A percentile compares a stretch with the other conserved stretches of the same genome.
phyloP scores from a whole-genome alignment of 2,113 vertebrate species.

The Ptilorrhoa leucosticta region DNA sequence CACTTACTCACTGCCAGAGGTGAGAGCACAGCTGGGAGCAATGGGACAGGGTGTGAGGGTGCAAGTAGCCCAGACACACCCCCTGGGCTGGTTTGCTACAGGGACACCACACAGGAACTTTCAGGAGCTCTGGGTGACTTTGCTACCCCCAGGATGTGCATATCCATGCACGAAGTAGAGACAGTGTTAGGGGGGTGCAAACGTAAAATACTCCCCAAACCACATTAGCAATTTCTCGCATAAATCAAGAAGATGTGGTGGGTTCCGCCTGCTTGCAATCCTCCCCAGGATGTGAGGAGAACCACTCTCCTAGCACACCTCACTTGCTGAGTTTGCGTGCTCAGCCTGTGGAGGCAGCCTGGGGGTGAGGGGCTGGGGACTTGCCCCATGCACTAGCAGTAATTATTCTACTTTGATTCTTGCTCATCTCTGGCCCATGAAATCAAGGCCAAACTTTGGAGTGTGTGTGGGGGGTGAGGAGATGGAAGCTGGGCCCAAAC shows the following conservation, averaged over 20 bases:
- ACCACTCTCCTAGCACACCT: not conserved
- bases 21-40: not conserved
- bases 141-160: not conserved
- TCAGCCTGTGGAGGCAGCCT: not conserved
- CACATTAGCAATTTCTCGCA: not conserved
- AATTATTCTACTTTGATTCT: constrained; percentile 47
- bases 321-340: rapidly evolving
- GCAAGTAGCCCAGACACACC: not conserved
- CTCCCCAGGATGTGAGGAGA: not conserved
- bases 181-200: not conserved
- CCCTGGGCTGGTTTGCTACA: not conserved
- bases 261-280: not conserved
- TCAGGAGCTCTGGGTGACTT: not conserved
- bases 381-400: not conserved
- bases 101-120: not conserved
- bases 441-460: constrained; percentile 36
- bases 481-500: constrained; percentile 38
- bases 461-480: not conserved
- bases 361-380: not conserved
- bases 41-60: not conserved
- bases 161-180: not conserved
- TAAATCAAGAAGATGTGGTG: not conserved
- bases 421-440: constrained; percentile 37
- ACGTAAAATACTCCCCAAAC: not conserved
- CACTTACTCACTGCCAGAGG: not conserved